Base-by-base conservation (phyloP, 2,888 invertebrate species). In the Omphaloscelis lunosa region DNA sequence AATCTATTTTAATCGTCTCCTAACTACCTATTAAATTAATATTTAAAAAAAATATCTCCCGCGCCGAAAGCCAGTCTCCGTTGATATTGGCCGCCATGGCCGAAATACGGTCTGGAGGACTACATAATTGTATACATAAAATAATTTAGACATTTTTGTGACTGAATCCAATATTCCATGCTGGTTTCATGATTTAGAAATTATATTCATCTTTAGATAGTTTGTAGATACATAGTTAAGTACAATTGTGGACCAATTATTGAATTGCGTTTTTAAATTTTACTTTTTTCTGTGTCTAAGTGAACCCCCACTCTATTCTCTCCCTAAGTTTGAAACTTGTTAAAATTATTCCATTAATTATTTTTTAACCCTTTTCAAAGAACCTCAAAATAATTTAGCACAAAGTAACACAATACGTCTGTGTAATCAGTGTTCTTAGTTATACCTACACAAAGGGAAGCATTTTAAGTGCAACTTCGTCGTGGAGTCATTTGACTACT, bases 391-490 rank as follows among this genome's bases (percentile, higher is more conserved):
- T n/a, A 15, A 4, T 56, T 56, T 56, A 27, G 12, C 56, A 58
- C 15, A 20, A 23, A 34, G 76, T 68, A 65, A 76, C 45, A 61
- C 56, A 62, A 81, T 70, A 68, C 34, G 8, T 61, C 5, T 69
- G 11, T 39, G 68, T 84, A 39, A 48, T 48, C 20, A 71, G 66
- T 48, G 41, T 58, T 41, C 15, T 34, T 61, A 51, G 23, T 15
- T 72, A 67, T 15, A n/a, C n/a, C n/a, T n/a, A 1, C 39, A 63
- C 56, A 66, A 73, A 63, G n/a, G 17, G 84, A 85, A 85, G 80
- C 85, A 77, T 56, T 83, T 20, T 29, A 85, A 77, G 70, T 85
- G 84, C 75, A 75, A 34, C 61, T 58, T 86, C 65, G 39, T 45
- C 39, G 12, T 15, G 39, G 63, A 71, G 39, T 65, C 63, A 70